Evolutionary conservation across 2,888 invertebrate genomes (phyloP).

Genomic region (Mesoligia furuncula): DNA sequence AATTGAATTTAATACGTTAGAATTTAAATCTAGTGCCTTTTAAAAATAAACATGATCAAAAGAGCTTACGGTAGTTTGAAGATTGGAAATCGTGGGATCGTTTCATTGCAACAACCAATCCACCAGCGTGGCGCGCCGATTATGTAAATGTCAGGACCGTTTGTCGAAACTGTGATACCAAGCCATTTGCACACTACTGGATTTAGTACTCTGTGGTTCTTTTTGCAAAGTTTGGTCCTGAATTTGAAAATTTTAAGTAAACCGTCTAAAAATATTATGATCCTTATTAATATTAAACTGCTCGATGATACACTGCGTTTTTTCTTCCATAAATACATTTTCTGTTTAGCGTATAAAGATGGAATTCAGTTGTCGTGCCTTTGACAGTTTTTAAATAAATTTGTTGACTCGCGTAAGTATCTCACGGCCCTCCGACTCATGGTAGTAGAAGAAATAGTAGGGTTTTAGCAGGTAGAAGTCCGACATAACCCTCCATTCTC

Average conservation of each 20-base stretch:
- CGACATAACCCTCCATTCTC: neutral
- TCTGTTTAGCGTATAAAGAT: neutral
- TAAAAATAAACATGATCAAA: too few relatives aligned
- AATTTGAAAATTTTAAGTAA: neutral
- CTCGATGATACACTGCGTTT: neutral
- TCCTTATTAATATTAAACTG: neutral
- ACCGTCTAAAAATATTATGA: neutral
- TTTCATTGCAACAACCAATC: conserved; percentile 16
- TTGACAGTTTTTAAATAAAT: neutral
- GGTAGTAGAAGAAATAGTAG: neutral
- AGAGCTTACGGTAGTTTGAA: too few relatives aligned
- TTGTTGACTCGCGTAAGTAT: neutral
- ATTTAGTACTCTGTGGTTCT: neutral
- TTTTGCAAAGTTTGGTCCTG: neutral
- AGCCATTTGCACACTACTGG: conserved; percentile 2
- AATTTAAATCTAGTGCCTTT: too few relatives aligned
- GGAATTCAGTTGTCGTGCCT: neutral
- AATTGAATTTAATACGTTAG: too few relatives aligned
- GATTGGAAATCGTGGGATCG: too few relatives aligned
- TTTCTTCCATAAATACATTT: neutral
- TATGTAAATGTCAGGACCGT: conserved; percentile 35
- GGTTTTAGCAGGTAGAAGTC: neutral
- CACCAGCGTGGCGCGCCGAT: neutral
- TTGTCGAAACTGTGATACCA: conserved; percentile 32
- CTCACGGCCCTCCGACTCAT: neutral